phyloP scores from a whole-genome alignment of 2,888 invertebrate genomes.

The Melinaea menophilus region DNA sequence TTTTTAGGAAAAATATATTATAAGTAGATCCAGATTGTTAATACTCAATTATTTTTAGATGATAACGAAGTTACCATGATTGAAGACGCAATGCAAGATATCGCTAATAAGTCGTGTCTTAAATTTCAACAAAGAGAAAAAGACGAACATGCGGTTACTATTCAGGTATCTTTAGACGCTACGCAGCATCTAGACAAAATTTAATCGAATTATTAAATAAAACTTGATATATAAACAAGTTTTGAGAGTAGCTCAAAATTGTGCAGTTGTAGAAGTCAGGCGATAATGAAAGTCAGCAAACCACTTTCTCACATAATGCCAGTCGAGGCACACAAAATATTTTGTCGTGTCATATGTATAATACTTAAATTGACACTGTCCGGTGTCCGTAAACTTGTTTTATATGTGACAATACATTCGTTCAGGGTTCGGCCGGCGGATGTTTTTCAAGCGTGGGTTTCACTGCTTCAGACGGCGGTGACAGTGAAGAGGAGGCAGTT shows the following conservation, averaged over 20 bases:
- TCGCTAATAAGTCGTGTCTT: constrained; percentile 67
- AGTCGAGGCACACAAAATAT: neutral
- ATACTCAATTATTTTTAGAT: constrained; percentile 43
- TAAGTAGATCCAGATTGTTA: neutral
- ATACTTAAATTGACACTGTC: neutral
- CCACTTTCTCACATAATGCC: constrained; percentile 25
- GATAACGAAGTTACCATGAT: constrained; percentile 60
- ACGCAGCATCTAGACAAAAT: neutral
- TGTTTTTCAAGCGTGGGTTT: constrained; percentile 71
- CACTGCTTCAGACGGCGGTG: constrained; percentile 43
- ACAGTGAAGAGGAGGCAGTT: constrained; percentile 44
- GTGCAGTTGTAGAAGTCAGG: constrained; percentile 25
- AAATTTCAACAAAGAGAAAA: constrained; percentile 48
- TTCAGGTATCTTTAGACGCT: constrained; percentile 47
- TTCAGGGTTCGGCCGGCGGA: constrained; percentile 83
- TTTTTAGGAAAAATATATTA: neutral
- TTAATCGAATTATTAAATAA: neutral
- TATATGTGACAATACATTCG: neutral
- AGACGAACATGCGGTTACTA: constrained; percentile 57
- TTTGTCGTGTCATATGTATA: neutral
- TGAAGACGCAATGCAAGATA: constrained; percentile 60
- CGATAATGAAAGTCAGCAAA: constrained; percentile 33
- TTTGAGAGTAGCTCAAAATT: constrained; percentile 31
- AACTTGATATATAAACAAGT: constrained; percentile 28
- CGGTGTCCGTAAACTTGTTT: neutral